phyloP scores from a whole-genome alignment of 1,140 invertebrate species.

The Bombyx mori region ASM3026992v2 NC_085123.1:6285001-6285500 shows the following conservation, averaged over 20 bases:
- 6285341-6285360: too few species aligned
- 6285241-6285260: not conserved
- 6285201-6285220: conserved; percentile 10
- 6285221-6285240: conserved; percentile 1
- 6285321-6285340: too few species aligned
- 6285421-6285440: too few species aligned
- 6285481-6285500: too few species aligned
- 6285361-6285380: too few species aligned
- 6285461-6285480: too few species aligned
- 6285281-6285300: too few species aligned
- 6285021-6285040: conserved; percentile 1
- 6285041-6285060: conserved; percentile 21
- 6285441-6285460: too few species aligned
- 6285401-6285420: too few species aligned
- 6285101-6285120: conserved; percentile 22
- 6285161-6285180: conserved; percentile 27
- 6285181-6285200: conserved; percentile 26
- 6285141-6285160: conserved; percentile 22
- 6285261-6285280: too few species aligned
- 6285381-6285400: too few species aligned
- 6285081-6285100: conserved; percentile 14
- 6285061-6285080: conserved; percentile 19
- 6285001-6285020: not conserved
- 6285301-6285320: too few species aligned
- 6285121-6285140: conserved; percentile 43